A percentile compares a stretch with the other conserved stretches of the same genome.
Evolutionary conservation across 2,888 invertebrate genomes (phyloP).

Genomic region (Diploptera punctata): DNA sequence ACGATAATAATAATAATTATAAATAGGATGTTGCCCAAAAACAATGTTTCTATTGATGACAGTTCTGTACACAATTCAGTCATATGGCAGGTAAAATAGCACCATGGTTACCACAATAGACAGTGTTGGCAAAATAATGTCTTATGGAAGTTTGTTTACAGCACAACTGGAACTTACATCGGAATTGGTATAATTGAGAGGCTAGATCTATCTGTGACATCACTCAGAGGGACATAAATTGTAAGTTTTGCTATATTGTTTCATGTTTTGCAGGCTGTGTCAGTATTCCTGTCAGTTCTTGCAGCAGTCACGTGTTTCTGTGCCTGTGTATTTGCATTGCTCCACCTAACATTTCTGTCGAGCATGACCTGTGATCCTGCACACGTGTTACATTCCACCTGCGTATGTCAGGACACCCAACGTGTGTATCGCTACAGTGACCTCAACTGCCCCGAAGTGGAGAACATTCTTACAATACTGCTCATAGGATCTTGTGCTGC

Average conservation of each 20-base stretch:
- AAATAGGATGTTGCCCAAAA: too few species aligned
- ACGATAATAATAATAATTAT: too few species aligned
- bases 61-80: too few species aligned
- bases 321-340: slow-evolving; percentile 53
- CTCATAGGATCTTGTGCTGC: slow-evolving; percentile 53
- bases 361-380: slow-evolving; percentile 54
- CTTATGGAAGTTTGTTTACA: too few species aligned
- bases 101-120: too few species aligned
- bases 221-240: too few species aligned
- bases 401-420: slow-evolving; percentile 50
- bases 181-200: too few species aligned
- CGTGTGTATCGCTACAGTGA: slow-evolving; percentile 55
- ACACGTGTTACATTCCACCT: slow-evolving; percentile 53
- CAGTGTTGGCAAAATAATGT: too few species aligned
- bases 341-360: slow-evolving; percentile 54
- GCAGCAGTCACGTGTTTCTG: slow-evolving; percentile 54
- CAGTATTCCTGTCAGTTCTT: slow-evolving; percentile 53
- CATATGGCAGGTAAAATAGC: too few species aligned
- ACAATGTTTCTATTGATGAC: too few species aligned
- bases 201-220: too few species aligned
- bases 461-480: slow-evolving; percentile 53
- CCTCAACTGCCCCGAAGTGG: slow-evolving; percentile 56
- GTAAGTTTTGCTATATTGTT: not conserved
- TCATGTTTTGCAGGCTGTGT: slow-evolving; percentile 53
- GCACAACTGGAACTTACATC: too few species aligned